A percentile compares a stretch with the other conserved stretches of the same genome.
phyloP scores from a whole-genome alignment of 2,797 vertebrate genomes.

The Pseudochirops cupreus region DNA sequence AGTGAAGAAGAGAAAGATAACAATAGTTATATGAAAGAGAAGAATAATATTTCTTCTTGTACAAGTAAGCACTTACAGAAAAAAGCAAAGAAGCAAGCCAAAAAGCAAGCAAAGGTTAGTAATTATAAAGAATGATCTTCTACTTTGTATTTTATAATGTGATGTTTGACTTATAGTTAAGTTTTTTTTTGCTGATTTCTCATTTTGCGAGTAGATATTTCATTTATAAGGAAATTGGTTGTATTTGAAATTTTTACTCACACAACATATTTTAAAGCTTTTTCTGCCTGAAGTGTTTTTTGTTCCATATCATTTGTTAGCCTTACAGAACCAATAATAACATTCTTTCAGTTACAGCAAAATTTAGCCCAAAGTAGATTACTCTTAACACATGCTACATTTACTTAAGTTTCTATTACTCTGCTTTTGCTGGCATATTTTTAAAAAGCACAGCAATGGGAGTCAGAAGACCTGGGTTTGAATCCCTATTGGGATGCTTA shows the following conservation, averaged over 20 bases:
- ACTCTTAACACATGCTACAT: not conserved
- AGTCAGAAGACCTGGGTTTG: not conserved
- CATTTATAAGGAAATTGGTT: not conserved
- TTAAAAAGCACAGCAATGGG: not conserved
- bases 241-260: not conserved
- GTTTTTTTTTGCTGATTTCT: not conserved
- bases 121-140: not conserved
- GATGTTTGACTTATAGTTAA: not conserved
- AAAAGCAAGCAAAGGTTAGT: slow-evolving; percentile 96
- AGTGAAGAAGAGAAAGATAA: slow-evolving; percentile 84
- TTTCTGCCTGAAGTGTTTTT: not conserved
- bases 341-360: not conserved
- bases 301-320: not conserved
- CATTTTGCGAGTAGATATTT: not conserved
- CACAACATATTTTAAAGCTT: not conserved
- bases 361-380: not conserved
- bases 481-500: not conserved
- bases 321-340: not conserved
- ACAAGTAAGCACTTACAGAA: slow-evolving; percentile 97
- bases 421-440: not conserved
- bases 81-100: slow-evolving; percentile 97
- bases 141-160: not conserved
- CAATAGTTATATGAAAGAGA: slow-evolving; percentile 86
- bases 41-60: slow-evolving; percentile 84
- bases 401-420: not conserved